phyloP scores from a whole-genome alignment of 2,113 vertebrate species.

The Hypanus sabinus region DNA sequence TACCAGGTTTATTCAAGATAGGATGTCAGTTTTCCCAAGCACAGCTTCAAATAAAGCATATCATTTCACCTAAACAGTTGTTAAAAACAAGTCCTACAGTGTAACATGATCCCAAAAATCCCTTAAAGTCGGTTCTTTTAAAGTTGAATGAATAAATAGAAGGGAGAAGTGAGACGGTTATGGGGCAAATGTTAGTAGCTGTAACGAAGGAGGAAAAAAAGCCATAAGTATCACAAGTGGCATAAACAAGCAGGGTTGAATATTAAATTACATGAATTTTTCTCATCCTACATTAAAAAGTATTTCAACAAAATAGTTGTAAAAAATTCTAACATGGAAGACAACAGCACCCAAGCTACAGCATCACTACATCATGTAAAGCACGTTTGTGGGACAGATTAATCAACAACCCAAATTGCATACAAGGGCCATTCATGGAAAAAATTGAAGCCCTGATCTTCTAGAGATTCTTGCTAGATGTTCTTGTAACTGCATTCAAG shows the following conservation, averaged over 20 bases:
- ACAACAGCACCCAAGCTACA: no score
- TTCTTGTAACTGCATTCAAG: no score
- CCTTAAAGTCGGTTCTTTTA: not conserved
- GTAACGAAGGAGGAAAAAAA: not conserved
- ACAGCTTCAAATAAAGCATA: not conserved
- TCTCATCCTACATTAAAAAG: no score
- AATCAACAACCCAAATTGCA: no score
- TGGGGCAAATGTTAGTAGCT: not conserved
- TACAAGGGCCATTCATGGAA: no score
- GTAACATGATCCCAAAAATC: not conserved
- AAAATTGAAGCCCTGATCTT: no score
- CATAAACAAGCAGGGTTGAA: not conserved
- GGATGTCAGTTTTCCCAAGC: constrained; percentile 12
- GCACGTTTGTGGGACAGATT: no score
- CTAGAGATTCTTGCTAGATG: no score
- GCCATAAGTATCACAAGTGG: no score
- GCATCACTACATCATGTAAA: no score
- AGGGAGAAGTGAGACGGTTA: not conserved
- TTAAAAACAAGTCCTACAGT: not conserved
- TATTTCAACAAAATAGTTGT: no score
- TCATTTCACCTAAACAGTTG: not conserved
- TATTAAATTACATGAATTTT: not conserved
- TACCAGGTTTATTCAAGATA: not conserved
- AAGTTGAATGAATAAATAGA: not conserved
- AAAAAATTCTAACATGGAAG: no score